Evolutionary conservation across 2,888 invertebrate species (phyloP).

Genomic region (Lepidocyrtinus sp.): DNA sequence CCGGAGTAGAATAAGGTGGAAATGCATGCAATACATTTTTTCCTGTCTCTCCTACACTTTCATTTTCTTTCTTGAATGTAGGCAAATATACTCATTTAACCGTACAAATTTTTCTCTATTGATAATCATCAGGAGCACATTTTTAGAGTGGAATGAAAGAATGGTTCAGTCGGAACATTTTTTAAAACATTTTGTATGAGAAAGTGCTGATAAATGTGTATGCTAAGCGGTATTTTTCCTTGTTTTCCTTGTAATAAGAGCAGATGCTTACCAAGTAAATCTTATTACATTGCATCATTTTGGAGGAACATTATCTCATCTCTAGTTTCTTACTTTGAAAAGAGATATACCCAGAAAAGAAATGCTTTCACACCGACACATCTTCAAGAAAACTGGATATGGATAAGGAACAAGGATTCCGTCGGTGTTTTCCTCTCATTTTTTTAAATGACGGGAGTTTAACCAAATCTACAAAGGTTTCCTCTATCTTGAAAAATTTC

Average conservation of each 20-base stretch:
- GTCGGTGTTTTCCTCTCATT: constrained; percentile 49
- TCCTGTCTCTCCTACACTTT: not conserved
- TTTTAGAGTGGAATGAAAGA: not conserved
- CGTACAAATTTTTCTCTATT: constrained; percentile 16
- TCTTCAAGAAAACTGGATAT: not conserved
- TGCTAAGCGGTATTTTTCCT: constrained; percentile 14
- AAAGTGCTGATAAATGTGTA: constrained; percentile 28
- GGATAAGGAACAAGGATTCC: constrained; percentile 23
- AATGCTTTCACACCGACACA: constrained; percentile 34
- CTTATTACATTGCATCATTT: constrained; percentile 47
- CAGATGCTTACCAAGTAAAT: constrained; percentile 35
- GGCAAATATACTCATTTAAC: not conserved
- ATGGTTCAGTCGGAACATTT: not conserved
- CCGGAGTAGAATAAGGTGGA: constrained; percentile 1
- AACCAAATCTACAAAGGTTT: constrained; percentile 25
- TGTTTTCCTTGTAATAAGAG: constrained; percentile 26
- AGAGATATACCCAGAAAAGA: constrained; percentile 6
- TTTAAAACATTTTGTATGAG: not conserved
- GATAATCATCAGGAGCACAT: constrained; percentile 30
- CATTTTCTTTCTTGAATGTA: not conserved
- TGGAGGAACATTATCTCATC: constrained; percentile 50
- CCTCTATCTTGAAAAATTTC: no score
- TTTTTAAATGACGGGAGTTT: no score
- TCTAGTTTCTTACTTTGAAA: constrained; percentile 34
- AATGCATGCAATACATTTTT: not conserved